Evolutionary conservation across 2,113 vertebrate genomes (phyloP).

Genomic region (Sorex araneus): DNA sequence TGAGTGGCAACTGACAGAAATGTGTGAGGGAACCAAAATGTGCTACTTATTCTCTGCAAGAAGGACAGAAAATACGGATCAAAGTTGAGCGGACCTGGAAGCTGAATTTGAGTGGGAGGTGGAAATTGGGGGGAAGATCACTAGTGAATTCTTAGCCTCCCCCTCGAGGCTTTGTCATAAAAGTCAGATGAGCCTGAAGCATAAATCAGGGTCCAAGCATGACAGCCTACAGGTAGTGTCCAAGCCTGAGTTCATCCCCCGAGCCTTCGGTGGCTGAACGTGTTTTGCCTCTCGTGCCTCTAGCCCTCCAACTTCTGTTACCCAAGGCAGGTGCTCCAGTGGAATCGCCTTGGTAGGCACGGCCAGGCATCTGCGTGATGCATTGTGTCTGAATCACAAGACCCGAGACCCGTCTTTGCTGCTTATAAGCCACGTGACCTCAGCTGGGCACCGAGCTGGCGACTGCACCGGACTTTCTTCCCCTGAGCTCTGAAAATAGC

Average conservation of each 20-base stretch:
- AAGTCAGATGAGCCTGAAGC: not conserved
- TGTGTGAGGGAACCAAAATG: not conserved
- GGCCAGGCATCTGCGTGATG: not conserved
- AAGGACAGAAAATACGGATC: not conserved
- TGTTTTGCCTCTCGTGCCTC: not conserved
- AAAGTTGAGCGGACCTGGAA: not conserved
- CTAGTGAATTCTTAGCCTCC: not conserved
- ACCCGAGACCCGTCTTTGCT: not conserved
- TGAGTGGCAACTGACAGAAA: not conserved
- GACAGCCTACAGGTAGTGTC: not conserved
- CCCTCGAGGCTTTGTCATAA: not conserved
- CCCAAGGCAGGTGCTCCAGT: not conserved
- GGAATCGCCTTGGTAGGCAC: not conserved
- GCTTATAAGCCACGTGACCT: not conserved
- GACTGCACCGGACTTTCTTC: not conserved
- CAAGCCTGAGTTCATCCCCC: not conserved
- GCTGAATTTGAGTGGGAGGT: not conserved
- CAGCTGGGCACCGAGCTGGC: not conserved
- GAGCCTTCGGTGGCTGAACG: not conserved
- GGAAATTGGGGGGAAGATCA: not conserved
- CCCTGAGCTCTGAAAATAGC: not conserved
- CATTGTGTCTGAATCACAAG: not conserved
- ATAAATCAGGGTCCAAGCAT: not conserved
- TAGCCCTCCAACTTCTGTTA: not conserved
- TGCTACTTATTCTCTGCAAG: not conserved